These are phyloP conservation scores for Lamproptera curius DNA, from an alignment of 2,888 invertebrate species.

Conservation along the genomic window DNA sequence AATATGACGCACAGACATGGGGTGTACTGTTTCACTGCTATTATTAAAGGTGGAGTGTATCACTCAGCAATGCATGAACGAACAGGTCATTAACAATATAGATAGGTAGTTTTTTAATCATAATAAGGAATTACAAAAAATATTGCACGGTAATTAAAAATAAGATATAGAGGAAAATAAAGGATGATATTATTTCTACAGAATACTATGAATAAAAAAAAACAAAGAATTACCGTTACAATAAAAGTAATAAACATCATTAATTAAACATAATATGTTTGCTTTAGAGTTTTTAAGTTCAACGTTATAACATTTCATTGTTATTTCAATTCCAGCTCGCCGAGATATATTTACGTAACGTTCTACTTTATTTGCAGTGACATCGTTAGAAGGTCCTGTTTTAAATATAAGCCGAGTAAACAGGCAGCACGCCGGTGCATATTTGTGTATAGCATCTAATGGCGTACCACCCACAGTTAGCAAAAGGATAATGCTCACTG, in stretches of 20 bases:
- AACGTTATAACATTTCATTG: constrained; percentile 2
- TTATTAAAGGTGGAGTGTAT: too few species aligned
- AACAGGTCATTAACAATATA: too few species aligned
- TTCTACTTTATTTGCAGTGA: constrained; percentile 63
- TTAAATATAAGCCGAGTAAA: constrained; percentile 84
- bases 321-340: constrained; percentile 7
- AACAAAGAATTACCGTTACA: too few species aligned
- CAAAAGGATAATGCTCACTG: constrained; percentile 91
- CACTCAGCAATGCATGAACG: too few species aligned
- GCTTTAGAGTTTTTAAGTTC: neutral
- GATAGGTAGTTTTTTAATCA: too few species aligned
- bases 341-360: constrained; percentile 14
- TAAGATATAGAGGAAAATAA: too few species aligned
- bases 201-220: too few species aligned
- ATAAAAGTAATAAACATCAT: neutral
- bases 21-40: too few species aligned
- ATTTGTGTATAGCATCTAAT: constrained; percentile 89
- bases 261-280: neutral
- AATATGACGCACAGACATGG: too few species aligned
- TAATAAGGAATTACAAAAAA: too few species aligned
- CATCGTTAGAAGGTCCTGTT: constrained; percentile 81
- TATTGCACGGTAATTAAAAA: too few species aligned
- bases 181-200: too few species aligned
- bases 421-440: constrained; percentile 88
- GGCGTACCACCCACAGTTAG: constrained; percentile 93